Conservation (phyloP, 2,797 vertebrate species). For the Chaunax sp. region DNA sequence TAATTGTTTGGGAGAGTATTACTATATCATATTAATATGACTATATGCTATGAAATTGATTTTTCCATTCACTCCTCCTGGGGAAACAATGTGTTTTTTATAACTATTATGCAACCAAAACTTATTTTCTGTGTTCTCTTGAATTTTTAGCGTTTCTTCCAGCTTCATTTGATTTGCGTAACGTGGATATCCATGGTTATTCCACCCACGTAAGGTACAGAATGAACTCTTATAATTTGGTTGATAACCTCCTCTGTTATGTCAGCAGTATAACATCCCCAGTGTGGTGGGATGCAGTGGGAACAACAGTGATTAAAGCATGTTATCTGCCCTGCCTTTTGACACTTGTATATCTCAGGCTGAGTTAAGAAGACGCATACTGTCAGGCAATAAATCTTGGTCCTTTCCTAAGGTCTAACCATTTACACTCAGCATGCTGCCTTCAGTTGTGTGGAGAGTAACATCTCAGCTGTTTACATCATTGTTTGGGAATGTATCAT, state of each 20-base stretch:
- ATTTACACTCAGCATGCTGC: conserved; percentile 47
- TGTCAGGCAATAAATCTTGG: conserved; percentile 71
- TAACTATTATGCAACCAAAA: conserved; percentile 10
- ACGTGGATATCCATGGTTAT: conserved; percentile 38
- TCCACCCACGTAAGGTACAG: conserved; percentile 62
- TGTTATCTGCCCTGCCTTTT: conserved; percentile 70
- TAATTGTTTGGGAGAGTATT: conserved; percentile 7
- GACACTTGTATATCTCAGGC: conserved; percentile 69
- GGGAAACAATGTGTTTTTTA: conserved; percentile 14
- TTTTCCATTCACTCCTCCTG: conserved; percentile 18
- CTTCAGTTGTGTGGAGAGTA: conserved; percentile 36
- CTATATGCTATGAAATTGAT: conserved; percentile 11
- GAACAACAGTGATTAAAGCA: conserved; percentile 75
- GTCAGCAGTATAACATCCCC: conserved; percentile 70
- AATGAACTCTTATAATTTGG: conserved; percentile 69
- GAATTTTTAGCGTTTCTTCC: conserved; percentile 1
- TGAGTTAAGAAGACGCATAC: conserved; percentile 63
- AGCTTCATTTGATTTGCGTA: conserved; percentile 9
- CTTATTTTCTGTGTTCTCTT: neutral
- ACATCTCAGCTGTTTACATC: conserved; percentile 31
- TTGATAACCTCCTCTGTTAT: conserved; percentile 70
- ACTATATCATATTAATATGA: neutral
- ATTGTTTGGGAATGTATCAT: conserved; percentile 32
- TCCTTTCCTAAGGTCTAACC: conserved; percentile 64
- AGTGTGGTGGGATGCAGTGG: conserved; percentile 54